Base-by-base conservation (phyloP, 92 coral and sea anemone species). In the Epizoanthus scotinus region DNA sequence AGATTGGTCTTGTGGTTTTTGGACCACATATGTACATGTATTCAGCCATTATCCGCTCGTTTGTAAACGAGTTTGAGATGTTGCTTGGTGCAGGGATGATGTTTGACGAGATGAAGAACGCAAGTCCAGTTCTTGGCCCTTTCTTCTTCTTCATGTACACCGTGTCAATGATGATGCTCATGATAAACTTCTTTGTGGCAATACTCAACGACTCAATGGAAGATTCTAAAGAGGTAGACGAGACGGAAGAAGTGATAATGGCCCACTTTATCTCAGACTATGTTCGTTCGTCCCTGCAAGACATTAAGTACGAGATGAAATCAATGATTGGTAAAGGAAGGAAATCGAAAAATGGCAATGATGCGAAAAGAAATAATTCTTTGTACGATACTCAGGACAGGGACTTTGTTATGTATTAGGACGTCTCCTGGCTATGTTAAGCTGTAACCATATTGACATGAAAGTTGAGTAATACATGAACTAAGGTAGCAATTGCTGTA, bases 201-300 rank as follows among this genome's bases (percentile, higher is more conserved):
- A 95, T 95, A 72, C 61, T 95, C 14, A 93, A 90, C 68, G 98
- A 95, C 47, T 89, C 98, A 22, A 93, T 94, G 84, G 87, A 86
- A 1, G 98, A 93, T 8, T 85, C 90, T 13, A 85, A 84, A 13
- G 84, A 92, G 18, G 59, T 64, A 21, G 61, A 85, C 42, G 79
- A 87, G 21, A 58, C 20, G 4, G 81, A 75, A 9, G 68, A 60
- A 6, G 81, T 68, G 2, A 75, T 75, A 20, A 75, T 75, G 81
- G 67, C 81, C 38, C 34, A 59, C 13, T 75, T 75, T 59, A 75
- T 75, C 68, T 75, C 81, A 58, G 59, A 38, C 49, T 75, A 75
- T 18, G 14, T 75, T 22, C 68, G 81, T 15, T 34, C 28, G n/a
- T 59, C 81, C 26, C 56, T 75, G 20, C 81, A 34, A 1, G 81